These are phyloP conservation scores for Caenorhabditis imperialis DNA, from an alignment of 2,888 invertebrate genomes.

Conservation along the genomic window DNA sequence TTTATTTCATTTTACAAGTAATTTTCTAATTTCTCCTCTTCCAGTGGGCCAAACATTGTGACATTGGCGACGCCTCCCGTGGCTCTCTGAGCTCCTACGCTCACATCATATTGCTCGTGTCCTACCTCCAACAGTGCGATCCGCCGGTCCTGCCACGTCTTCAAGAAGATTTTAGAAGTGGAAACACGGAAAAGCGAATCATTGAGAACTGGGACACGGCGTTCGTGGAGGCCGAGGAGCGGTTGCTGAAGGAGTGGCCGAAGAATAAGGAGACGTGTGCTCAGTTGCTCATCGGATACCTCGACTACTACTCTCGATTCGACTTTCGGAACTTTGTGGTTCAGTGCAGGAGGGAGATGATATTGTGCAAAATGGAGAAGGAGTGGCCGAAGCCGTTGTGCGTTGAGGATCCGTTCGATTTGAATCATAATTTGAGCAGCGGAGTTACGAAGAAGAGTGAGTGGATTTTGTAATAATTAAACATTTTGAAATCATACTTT, in stretches of 20 bases:
- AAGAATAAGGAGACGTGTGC: conserved; percentile 57
- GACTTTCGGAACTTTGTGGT: conserved; percentile 61
- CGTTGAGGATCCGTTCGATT: conserved; percentile 83
- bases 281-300: conserved; percentile 66
- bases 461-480: conserved; percentile 2
- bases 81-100: conserved; percentile 83
- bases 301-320: conserved; percentile 81
- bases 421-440: conserved; percentile 82
- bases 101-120: conserved; percentile 82
- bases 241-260: conserved; percentile 24
- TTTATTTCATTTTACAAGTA: neutral
- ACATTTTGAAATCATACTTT: conserved; percentile 14
- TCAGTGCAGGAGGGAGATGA: conserved; percentile 59
- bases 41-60: conserved; percentile 81
- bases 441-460: conserved; percentile 78
- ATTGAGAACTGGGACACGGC: conserved; percentile 82
- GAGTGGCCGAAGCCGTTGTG: conserved; percentile 80
- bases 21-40: conserved; percentile 12
- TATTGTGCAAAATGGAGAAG: conserved; percentile 81
- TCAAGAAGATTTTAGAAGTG: conserved; percentile 79
- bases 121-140: conserved; percentile 81
- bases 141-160: conserved; percentile 82
- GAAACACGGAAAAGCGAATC: conserved; percentile 50
- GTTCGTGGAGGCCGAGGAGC: conserved; percentile 80
- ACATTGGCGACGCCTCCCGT: conserved; percentile 82